Percentiles rank a stretch among this genome's conserved stretches.
These are phyloP conservation scores for Mustelus asterias DNA, from an alignment of 2,113 vertebrate species.

Conservation along the genomic window DNA sequence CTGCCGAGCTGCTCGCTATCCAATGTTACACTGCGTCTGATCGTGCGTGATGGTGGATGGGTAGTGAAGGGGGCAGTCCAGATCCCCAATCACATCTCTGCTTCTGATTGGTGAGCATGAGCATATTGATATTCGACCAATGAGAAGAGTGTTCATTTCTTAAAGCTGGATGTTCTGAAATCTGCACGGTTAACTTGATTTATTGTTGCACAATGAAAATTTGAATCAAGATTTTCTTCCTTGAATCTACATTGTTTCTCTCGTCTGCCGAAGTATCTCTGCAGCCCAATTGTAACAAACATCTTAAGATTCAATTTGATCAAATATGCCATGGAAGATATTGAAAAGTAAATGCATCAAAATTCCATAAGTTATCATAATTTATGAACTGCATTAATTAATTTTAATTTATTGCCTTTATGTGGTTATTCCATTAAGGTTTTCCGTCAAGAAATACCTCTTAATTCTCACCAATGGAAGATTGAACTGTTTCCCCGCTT, in stretches of 20 bases:
- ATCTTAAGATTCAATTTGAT: background rate
- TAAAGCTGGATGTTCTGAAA: background rate
- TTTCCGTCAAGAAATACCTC: too few relatives aligned
- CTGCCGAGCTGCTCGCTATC: background rate
- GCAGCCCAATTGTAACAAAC: background rate
- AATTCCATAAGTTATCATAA: too few relatives aligned
- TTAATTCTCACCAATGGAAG: too few relatives aligned
- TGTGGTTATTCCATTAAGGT: too few relatives aligned
- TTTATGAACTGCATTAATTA: too few relatives aligned
- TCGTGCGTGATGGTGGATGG: background rate
- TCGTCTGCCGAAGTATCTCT: background rate
- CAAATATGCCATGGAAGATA: too few relatives aligned
- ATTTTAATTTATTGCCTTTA: too few relatives aligned
- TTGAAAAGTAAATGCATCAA: too few relatives aligned
- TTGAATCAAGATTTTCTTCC: background rate
- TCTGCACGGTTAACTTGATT: background rate
- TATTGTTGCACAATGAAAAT: slow-evolving; percentile 9
- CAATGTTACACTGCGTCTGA: background rate
- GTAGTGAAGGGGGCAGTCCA: background rate
- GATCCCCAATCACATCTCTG: slow-evolving; percentile 45
- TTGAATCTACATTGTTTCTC: background rate
- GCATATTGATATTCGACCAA: background rate
- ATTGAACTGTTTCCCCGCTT: too few relatives aligned
- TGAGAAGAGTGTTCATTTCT: background rate
- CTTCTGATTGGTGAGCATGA: slow-evolving; percentile 50